phyloP scores from a whole-genome alignment of 2,113 vertebrate species.

The Bettongia penicillata region DNA sequence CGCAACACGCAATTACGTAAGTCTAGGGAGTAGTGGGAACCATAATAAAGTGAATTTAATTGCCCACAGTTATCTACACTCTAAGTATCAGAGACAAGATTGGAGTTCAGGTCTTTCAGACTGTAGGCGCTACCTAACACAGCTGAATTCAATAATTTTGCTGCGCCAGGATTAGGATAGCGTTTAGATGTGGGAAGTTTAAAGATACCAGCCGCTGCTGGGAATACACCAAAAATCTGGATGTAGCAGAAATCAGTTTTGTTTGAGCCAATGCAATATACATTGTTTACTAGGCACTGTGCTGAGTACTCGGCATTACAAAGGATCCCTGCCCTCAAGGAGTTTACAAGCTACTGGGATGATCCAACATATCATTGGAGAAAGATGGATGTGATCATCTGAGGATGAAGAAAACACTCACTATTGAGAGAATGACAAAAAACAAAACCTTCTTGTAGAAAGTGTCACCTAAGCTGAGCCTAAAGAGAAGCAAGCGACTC shows the following conservation, averaged over 20 bases:
- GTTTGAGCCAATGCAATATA: background rate
- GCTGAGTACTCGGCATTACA: background rate
- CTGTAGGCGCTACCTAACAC: background rate
- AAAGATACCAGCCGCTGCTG: background rate
- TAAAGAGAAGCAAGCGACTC: background rate
- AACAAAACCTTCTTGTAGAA: conserved; percentile 11
- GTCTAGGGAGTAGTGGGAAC: background rate
- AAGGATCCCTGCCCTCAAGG: background rate
- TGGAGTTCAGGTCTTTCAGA: background rate
- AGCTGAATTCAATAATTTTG: background rate
- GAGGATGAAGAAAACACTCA: background rate
- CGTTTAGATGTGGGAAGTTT: background rate
- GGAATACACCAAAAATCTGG: background rate
- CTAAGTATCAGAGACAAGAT: background rate
- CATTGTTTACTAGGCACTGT: background rate
- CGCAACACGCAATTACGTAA: background rate
- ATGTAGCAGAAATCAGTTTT: background rate
- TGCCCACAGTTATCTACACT: background rate
- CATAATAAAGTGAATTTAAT: background rate
- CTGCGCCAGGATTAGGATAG: background rate
- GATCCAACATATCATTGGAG: background rate
- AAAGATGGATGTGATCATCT: background rate
- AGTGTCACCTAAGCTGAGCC: background rate
- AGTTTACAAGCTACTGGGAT: background rate
- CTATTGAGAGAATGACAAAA: background rate